Base-by-base conservation (phyloP, 2,888 invertebrate genomes). In the Thyatira batis region DNA sequence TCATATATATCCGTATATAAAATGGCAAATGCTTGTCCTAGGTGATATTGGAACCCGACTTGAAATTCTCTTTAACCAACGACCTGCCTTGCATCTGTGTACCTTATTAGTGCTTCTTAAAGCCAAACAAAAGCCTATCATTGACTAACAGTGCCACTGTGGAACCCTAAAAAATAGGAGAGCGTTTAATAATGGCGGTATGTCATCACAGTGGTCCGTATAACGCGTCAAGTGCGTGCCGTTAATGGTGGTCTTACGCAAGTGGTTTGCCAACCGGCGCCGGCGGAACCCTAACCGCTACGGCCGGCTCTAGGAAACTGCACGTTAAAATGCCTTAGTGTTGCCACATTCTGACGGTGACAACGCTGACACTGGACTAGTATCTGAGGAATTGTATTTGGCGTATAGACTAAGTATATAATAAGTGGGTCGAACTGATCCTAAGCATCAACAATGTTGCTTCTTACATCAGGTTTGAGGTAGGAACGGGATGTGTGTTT, bases 191-290 rank as follows among this genome's bases (percentile, higher is more conserved):
- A 51, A 45, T 39, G 13, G 8, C 58, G 54, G 59, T 61, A 58
- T 69, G 69, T 69, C 69, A 66, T 53, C 65, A 65, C 6, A 28
- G 51, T 52, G 45, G 50, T 53, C 52, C 54, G 58, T 64, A 69
- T 65, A 63, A 60, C 63, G 61, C 60, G 63, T 51, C 58, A 61
- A 62, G 69, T 74, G 73, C 71, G 71, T 75, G 76, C 65, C 61
- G 54, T 53, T 75, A 73, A 70, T 71, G 68, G 63, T 55, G 44
- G 45, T 23, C 44, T 54, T 63, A 55, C 60, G 73, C 66, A 69
- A 69, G 54, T 54, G 53, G 56, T 77, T 67, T 65, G 43, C 68
- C 70, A 73, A 75, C 39, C 62, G 57, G 54, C 68, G 73, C 39
- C 62, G 57, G 54, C 68, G 73, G 73, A 71, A 71, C 70, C 55